phyloP scores from a whole-genome alignment of 1,140 invertebrate genomes.

The Zaprionus taronus region DNA sequence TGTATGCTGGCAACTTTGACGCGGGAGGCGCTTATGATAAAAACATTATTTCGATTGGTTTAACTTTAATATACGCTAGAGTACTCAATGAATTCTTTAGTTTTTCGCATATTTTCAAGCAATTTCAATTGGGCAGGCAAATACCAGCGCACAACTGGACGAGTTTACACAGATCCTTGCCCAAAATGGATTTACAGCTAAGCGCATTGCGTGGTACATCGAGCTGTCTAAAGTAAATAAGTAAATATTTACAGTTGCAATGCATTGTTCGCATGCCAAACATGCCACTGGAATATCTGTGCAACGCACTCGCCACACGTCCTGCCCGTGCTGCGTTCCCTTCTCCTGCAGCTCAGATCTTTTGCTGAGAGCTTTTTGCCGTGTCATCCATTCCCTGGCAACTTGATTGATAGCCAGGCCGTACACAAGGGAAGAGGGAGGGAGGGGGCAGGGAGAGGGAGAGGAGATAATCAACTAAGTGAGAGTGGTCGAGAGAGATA shows the following conservation, averaged over 20 bases:
- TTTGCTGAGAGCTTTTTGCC: not conserved
- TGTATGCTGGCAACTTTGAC: not conserved
- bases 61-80: not conserved
- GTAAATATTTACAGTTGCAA: not conserved
- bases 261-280: not conserved
- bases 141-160: too few relatives aligned
- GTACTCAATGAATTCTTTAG: not conserved
- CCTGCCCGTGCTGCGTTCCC: too few relatives aligned
- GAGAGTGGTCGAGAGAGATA: not conserved
- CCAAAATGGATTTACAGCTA: not conserved
- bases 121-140: not conserved
- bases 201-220: not conserved
- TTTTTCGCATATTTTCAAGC: not conserved
- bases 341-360: not conserved
- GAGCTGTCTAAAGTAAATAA: slow-evolving; percentile 1
- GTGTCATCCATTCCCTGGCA: not conserved
- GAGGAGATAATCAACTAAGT: slow-evolving; percentile 1
- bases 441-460: too few relatives aligned
- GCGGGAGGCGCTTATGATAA: not conserved
- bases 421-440: not conserved
- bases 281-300: not conserved
- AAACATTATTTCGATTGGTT: not conserved
- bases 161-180: too few relatives aligned
- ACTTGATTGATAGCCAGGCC: not conserved
- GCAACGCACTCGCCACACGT: not conserved